Conservation (phyloP, 1,140 invertebrate genomes). For the Maniola jurtina region DNA sequence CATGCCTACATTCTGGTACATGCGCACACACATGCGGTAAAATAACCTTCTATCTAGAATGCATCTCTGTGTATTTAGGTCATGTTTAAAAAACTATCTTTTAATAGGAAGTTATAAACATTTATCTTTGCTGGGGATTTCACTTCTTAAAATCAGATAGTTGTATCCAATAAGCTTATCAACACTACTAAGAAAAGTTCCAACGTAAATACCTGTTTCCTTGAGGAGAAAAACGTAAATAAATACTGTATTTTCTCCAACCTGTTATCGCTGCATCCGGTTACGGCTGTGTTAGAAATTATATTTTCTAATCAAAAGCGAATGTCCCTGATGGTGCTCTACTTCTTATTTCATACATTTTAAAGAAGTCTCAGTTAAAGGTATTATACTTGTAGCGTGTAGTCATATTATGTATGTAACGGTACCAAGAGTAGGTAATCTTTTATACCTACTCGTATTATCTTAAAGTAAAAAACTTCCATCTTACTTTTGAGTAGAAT, state of each 20-base stretch:
- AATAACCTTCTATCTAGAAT: too few species aligned
- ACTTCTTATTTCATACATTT: neutral
- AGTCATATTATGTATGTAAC: too few species aligned
- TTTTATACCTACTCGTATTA: too few species aligned
- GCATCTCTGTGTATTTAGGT: too few species aligned
- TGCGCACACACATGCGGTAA: too few species aligned
- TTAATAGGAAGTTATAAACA: too few species aligned
- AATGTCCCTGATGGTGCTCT: neutral
- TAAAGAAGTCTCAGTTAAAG: neutral
- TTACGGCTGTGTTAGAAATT: conserved; percentile 4
- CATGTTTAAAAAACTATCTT: too few species aligned
- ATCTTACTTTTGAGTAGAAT: too few species aligned
- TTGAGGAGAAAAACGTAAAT: neutral
- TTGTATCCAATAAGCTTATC: neutral
- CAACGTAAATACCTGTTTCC: neutral
- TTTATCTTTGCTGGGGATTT: neutral
- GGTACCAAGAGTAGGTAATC: too few species aligned
- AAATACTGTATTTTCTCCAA: neutral
- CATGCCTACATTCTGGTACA: neutral
- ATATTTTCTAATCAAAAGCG: conserved; percentile 1
- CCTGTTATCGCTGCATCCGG: conserved; percentile 6
- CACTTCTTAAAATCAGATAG: too few species aligned
- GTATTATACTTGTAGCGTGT: neutral
- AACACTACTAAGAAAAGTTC: neutral
- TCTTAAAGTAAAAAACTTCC: too few species aligned